Evolutionary conservation across 2,797 vertebrate species (phyloP).

Genomic region (Pangasius krempfi): DNA sequence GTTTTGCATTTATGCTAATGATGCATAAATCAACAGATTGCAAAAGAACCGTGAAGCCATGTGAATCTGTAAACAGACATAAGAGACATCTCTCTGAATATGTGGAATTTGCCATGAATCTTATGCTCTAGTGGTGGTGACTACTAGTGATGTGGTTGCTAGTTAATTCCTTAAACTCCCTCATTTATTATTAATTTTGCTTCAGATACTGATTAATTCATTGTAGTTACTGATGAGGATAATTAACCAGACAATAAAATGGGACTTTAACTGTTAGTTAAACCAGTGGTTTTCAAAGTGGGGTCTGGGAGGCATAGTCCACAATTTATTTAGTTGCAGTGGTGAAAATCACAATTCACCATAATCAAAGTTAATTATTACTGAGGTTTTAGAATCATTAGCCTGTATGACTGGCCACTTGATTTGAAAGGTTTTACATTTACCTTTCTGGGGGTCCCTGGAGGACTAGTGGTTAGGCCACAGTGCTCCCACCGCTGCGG

Average conservation of each 20-base stretch:
- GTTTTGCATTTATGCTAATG: constrained; percentile 64
- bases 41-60: constrained; percentile 44
- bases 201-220: neutral
- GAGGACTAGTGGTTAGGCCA: too few relatives aligned
- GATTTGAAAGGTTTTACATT: neutral
- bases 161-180: neutral
- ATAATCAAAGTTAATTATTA: neutral
- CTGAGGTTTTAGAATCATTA: neutral
- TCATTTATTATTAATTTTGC: neutral
- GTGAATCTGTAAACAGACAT: constrained; percentile 50
- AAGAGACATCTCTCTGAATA: constrained; percentile 36
- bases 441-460: neutral
- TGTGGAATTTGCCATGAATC: constrained; percentile 19
- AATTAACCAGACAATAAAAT: neutral
- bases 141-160: neutral
- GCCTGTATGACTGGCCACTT: neutral
- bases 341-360: neutral
- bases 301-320: neutral
- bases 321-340: neutral
- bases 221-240: neutral
- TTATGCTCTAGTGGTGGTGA: neutral
- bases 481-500: too few relatives aligned
- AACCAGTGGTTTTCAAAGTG: neutral
- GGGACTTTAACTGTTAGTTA: neutral
- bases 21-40: constrained; percentile 59